phyloP scores from a whole-genome alignment of 1,140 invertebrate genomes.

The Dinoponera quadriceps region DNA sequence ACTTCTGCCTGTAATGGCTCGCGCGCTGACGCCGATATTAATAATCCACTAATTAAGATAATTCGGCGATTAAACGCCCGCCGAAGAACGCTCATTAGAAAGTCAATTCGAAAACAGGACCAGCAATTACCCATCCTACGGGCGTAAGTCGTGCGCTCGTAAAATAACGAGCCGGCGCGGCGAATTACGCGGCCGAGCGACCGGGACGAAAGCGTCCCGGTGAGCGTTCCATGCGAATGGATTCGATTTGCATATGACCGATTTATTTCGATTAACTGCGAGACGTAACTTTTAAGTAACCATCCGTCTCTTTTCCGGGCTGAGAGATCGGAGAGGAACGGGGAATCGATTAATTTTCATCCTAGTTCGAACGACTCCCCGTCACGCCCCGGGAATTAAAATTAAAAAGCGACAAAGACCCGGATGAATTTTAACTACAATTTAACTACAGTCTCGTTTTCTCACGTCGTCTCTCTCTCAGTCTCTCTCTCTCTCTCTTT shows the following conservation, averaged over 20 bases:
- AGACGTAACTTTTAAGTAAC: slow-evolving; percentile 3
- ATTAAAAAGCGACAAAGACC: slow-evolving; percentile 15
- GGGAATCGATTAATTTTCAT: slow-evolving; percentile 21
- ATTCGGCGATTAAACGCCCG: slow-evolving; percentile 12
- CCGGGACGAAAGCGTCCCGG: not conserved
- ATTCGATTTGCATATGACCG: slow-evolving; percentile 9
- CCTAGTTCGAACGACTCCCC: not conserved
- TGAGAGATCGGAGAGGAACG: not conserved
- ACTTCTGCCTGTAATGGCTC: slow-evolving; percentile 1
- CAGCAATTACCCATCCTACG: not conserved
- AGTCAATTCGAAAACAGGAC: slow-evolving; percentile 7
- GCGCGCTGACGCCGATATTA: not conserved
- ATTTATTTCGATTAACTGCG: not conserved
- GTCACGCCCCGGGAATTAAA: not conserved
- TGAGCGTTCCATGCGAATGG: slow-evolving; percentile 12
- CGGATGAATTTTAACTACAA: slow-evolving; percentile 15
- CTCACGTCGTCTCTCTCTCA: not conserved
- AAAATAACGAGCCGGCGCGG: not conserved
- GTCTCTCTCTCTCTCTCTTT: not conserved
- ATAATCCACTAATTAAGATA: slow-evolving; percentile 35
- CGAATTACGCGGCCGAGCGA: slow-evolving; percentile 1
- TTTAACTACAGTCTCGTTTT: not conserved
- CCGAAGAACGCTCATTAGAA: not conserved
- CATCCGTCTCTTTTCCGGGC: not conserved
- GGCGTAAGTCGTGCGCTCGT: not conserved